Evolutionary conservation across 2,113 vertebrate species (phyloP).

Genomic region (Sebastes schlegelii): DNA sequence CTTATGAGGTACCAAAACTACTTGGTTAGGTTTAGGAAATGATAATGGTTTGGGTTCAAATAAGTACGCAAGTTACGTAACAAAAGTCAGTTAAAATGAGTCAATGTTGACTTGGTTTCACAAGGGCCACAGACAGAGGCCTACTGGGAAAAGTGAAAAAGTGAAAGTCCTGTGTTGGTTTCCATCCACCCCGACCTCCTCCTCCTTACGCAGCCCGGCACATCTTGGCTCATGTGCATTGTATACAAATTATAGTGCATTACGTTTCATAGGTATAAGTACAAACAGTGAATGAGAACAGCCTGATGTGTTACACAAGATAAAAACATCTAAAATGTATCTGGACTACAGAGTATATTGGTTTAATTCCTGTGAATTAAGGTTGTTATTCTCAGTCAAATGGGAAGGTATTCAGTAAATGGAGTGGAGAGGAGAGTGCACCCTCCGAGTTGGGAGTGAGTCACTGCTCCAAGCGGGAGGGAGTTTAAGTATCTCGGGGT

Average conservation of each 20-base stretch:
- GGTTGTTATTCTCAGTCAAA: not conserved
- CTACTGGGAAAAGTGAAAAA: too few species aligned
- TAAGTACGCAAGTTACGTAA: not conserved
- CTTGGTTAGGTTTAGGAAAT: not conserved
- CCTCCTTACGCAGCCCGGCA: too few species aligned
- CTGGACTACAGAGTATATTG: not conserved
- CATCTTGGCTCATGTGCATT: not conserved
- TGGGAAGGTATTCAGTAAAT: not conserved
- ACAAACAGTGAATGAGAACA: not conserved
- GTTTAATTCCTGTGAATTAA: not conserved
- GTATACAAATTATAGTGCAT: not conserved
- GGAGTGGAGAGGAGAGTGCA: too few species aligned
- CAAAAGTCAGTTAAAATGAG: too few species aligned
- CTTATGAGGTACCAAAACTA: not conserved
- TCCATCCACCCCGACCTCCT: too few species aligned
- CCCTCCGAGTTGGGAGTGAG: too few species aligned
- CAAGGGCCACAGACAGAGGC: fast-evolving
- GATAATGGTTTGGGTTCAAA: not conserved
- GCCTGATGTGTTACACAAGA: not conserved
- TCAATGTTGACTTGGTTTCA: too few species aligned
- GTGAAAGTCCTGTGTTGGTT: too few species aligned
- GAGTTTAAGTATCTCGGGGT: too few species aligned
- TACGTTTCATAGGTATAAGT: not conserved
- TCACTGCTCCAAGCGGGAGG: too few species aligned
- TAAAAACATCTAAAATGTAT: too few species aligned